Evolutionary conservation across 92 coral and sea anemone genomes (phyloP).

Genomic region (Parazoanthus darwini): DNA sequence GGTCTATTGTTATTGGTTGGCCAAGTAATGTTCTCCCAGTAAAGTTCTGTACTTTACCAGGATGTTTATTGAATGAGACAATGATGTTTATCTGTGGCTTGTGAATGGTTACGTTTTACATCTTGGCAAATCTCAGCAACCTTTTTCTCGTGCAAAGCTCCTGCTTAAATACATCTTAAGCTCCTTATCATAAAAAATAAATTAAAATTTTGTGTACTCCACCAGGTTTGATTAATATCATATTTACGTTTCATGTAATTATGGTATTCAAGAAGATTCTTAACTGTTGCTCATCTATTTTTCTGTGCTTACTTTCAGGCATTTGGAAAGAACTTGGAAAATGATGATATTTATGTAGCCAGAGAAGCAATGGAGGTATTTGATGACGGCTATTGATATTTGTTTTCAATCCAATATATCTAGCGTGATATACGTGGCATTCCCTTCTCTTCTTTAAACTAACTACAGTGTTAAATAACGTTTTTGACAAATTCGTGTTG

Average conservation of each 20-base stretch:
- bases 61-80: background rate
- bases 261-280: too few relatives aligned
- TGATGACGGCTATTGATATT: background rate
- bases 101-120: background rate
- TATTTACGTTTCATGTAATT: too few relatives aligned
- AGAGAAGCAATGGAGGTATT: constrained; percentile 95
- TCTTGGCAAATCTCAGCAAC: background rate
- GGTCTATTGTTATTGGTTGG: background rate
- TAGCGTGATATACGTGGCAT: background rate
- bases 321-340: constrained; percentile 62
- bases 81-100: background rate
- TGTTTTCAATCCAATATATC: background rate
- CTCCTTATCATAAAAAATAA: too few relatives aligned
- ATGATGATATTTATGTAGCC: constrained; percentile 81
- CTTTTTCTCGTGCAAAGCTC: background rate
- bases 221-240: too few relatives aligned
- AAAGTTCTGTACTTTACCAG: too few relatives aligned
- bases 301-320: constrained; percentile 36
- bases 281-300: background rate
- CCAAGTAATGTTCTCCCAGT: background rate
- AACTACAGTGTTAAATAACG: background rate
- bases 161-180: too few relatives aligned
- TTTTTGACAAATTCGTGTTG: background rate
- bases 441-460: background rate
- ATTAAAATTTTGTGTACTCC: too few relatives aligned